These are phyloP conservation scores for Pseudonaja textilis DNA, from an alignment of 2,113 vertebrate genomes.

Conservation along the genomic window DNA sequence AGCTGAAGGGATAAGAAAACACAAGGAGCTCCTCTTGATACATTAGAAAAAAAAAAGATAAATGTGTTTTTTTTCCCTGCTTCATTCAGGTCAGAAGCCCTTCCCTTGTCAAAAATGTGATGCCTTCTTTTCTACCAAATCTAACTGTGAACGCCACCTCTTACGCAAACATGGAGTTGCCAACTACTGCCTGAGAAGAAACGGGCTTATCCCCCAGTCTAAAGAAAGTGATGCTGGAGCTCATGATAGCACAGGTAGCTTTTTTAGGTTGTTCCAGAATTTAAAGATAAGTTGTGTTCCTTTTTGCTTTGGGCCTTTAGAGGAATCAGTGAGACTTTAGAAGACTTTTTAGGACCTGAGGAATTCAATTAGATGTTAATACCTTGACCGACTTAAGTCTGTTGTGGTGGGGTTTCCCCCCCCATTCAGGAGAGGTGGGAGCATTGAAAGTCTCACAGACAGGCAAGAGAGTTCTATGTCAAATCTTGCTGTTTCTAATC, in stretches of 20 bases:
- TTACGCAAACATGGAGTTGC: slow-evolving; percentile 81
- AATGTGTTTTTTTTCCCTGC: slow-evolving; percentile 57
- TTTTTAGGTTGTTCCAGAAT: slow-evolving; percentile 32
- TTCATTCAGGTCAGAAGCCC: slow-evolving; percentile 79
- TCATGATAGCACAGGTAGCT: slow-evolving; percentile 74
- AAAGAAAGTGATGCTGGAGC: slow-evolving; percentile 73
- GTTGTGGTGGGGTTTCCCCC: background rate
- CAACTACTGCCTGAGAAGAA: slow-evolving; percentile 77
- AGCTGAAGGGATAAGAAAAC: slow-evolving; percentile 7
- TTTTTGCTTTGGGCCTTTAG: fast-evolving
- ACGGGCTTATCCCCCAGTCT: slow-evolving; percentile 67
- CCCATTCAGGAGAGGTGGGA: background rate
- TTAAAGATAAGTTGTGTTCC: slow-evolving; percentile 2
- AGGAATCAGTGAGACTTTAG: background rate
- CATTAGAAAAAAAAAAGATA: slow-evolving; percentile 52
- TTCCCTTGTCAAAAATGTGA: slow-evolving; percentile 82
- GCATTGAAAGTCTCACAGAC: background rate
- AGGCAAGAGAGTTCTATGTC: background rate
- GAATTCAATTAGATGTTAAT: background rate
- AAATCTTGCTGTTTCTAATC: background rate
- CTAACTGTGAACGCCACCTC: slow-evolving; percentile 88
- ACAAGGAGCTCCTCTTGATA: slow-evolving; percentile 24
- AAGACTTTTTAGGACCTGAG: background rate
- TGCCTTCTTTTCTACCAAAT: slow-evolving; percentile 87
- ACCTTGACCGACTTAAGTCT: background rate